Evolutionary conservation across 2,888 invertebrate species (phyloP).

Genomic region (Nomada ferruginata): DNA sequence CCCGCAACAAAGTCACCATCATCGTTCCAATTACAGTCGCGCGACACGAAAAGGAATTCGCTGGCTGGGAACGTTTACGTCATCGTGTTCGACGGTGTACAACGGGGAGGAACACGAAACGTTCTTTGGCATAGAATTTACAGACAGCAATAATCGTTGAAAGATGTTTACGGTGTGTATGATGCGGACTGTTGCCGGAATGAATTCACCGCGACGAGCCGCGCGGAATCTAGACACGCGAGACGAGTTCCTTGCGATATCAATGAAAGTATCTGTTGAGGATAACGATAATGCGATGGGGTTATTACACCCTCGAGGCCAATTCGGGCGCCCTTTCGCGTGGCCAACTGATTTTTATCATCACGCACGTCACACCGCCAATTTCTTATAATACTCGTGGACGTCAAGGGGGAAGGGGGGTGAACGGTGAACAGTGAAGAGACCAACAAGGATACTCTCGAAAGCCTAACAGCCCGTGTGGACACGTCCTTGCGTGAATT

Average conservation of each 20-base stretch:
- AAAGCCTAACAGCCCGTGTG: slow-evolving; percentile 63
- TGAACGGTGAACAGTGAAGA: slow-evolving; percentile 22
- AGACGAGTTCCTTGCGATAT: slow-evolving; percentile 48
- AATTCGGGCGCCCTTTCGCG: slow-evolving; percentile 57
- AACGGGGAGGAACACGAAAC: slow-evolving; percentile 14
- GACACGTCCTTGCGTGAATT: slow-evolving; percentile 35
- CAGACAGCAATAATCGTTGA: slow-evolving; percentile 34
- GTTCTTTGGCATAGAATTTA: slow-evolving; percentile 33
- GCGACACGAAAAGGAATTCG: not conserved
- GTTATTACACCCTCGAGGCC: slow-evolving; percentile 66
- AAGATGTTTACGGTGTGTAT: slow-evolving; percentile 28
- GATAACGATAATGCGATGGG: slow-evolving; percentile 70
- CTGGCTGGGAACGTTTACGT: not conserved
- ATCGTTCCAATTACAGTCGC: not conserved
- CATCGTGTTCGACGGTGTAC: not conserved
- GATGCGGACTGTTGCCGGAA: slow-evolving; percentile 2
- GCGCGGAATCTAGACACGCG: slow-evolving; percentile 33
- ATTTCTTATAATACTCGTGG: slow-evolving; percentile 66
- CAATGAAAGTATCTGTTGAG: slow-evolving; percentile 67
- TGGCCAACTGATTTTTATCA: slow-evolving; percentile 76
- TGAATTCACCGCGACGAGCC: slow-evolving; percentile 26
- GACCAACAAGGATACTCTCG: slow-evolving; percentile 37
- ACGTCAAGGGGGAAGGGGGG: not conserved
- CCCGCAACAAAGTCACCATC: not conserved
- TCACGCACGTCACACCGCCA: slow-evolving; percentile 57